These are phyloP conservation scores for Tuberolachnus salignus DNA, from an alignment of 2,888 invertebrate species.

Conservation along the genomic window DNA sequence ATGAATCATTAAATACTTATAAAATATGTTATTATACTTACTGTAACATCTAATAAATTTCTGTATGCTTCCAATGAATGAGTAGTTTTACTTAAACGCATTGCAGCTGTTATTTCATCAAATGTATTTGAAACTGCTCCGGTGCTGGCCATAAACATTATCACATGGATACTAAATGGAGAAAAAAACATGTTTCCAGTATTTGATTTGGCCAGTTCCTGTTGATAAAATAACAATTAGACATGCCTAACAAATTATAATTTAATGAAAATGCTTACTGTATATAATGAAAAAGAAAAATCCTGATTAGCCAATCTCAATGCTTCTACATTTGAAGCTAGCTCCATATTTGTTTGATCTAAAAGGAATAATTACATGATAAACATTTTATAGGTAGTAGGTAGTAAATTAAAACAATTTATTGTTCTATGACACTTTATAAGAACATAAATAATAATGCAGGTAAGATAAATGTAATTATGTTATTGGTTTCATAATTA, in stretches of 20 bases:
- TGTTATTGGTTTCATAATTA: too few relatives aligned
- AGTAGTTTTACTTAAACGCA: slow-evolving; percentile 56
- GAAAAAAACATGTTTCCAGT: slow-evolving; percentile 63
- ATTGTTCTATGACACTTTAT: too few relatives aligned
- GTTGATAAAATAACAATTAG: not conserved
- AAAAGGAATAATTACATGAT: not conserved
- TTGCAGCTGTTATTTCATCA: slow-evolving; percentile 57
- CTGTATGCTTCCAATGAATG: slow-evolving; percentile 57
- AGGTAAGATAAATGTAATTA: too few relatives aligned
- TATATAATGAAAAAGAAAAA: slow-evolving; percentile 46
- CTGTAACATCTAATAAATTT: slow-evolving; percentile 58
- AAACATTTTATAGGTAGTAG: too few relatives aligned
- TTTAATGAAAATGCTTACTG: not conserved
- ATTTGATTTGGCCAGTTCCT: slow-evolving; percentile 42
- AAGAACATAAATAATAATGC: too few relatives aligned
- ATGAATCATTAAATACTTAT: too few relatives aligned
- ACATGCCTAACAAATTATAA: not conserved
- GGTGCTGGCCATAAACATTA: slow-evolving; percentile 62
- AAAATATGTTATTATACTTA: slow-evolving; percentile 43
- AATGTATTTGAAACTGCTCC: slow-evolving; percentile 59
- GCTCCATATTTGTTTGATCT: slow-evolving; percentile 34
- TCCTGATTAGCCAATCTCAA: slow-evolving; percentile 46
- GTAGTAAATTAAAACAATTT: too few relatives aligned
- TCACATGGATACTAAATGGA: slow-evolving; percentile 65
- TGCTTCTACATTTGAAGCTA: not conserved